Conservation (phyloP, 37 sponge, comb jelly and placozoan species). For the Amphimedon queenslandica region DNA sequence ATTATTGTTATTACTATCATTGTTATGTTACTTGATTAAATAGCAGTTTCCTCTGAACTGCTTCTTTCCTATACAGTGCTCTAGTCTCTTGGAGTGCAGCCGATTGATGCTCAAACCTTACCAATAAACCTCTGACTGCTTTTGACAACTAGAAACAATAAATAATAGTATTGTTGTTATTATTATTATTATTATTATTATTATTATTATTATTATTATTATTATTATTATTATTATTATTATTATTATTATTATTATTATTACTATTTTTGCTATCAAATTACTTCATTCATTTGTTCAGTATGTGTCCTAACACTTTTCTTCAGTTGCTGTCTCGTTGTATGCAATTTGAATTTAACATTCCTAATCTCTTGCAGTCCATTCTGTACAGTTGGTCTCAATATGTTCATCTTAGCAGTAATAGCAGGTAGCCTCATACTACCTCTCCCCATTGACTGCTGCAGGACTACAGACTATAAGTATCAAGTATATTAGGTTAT, state of each 20-base stretch:
- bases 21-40: slow-evolving; percentile 79
- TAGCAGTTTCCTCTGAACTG: slow-evolving; percentile 64
- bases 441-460: background rate
- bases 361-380: background rate
- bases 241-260: no score
- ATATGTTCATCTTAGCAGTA: background rate
- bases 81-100: slow-evolving; percentile 56
- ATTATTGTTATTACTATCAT: no score
- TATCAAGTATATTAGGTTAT: background rate
- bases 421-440: background rate
- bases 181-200: no score
- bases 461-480: background rate
- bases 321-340: background rate
- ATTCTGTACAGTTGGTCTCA: background rate
- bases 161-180: background rate
- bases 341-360: background rate
- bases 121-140: slow-evolving; percentile 18
- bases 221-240: no score
- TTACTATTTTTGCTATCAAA: no score
- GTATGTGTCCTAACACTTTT: background rate
- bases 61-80: slow-evolving; percentile 65
- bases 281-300: slow-evolving; percentile 3
- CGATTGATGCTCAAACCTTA: slow-evolving; percentile 11
- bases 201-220: no score
- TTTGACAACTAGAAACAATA: slow-evolving; percentile 23